These are phyloP conservation scores for Catocala sponsa DNA, from an alignment of 2,888 invertebrate genomes.

Conservation along the genomic window DNA sequence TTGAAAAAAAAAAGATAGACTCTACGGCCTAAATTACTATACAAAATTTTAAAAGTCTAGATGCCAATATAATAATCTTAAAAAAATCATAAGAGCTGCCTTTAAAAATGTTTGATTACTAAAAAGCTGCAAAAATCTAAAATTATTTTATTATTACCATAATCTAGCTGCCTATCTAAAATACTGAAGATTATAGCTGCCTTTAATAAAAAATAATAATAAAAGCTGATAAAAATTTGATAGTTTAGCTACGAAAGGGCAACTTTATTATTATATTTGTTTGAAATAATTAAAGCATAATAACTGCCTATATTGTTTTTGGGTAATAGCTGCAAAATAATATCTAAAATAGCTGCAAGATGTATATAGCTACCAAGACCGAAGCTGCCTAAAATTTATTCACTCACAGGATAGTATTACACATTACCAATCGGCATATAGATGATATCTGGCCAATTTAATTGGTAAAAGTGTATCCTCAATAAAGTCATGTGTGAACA, in stretches of 20 bases:
- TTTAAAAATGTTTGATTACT: not conserved
- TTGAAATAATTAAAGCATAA: not conserved
- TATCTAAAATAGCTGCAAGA: slow-evolving; percentile 11
- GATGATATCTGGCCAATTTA: too few species aligned
- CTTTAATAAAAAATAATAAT: slow-evolving; percentile 9
- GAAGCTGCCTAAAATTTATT: slow-evolving; percentile 14
- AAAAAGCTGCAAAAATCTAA: slow-evolving; percentile 1
- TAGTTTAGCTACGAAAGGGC: slow-evolving; percentile 13
- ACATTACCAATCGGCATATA: too few species aligned
- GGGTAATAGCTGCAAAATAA: slow-evolving; percentile 29
- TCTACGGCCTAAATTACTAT: not conserved
- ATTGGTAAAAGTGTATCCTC: too few species aligned
- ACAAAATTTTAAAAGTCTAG: not conserved
- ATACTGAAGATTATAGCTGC: slow-evolving; percentile 31
- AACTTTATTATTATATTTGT: slow-evolving; percentile 1
- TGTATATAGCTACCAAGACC: slow-evolving; percentile 1
- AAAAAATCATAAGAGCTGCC: slow-evolving; percentile 7
- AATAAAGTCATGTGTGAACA: too few species aligned
- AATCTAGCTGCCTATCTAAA: slow-evolving; percentile 35
- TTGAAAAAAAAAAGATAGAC: slow-evolving; percentile 12
- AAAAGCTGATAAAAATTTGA: slow-evolving; percentile 15
- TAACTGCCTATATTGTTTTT: slow-evolving; percentile 21
- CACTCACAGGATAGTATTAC: not conserved
- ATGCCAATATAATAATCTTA: slow-evolving; percentile 11
- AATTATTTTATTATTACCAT: not conserved